Evolutionary conservation across 1,140 invertebrate species (phyloP).

Genomic region (Alviniconcha marisindica): DNA sequence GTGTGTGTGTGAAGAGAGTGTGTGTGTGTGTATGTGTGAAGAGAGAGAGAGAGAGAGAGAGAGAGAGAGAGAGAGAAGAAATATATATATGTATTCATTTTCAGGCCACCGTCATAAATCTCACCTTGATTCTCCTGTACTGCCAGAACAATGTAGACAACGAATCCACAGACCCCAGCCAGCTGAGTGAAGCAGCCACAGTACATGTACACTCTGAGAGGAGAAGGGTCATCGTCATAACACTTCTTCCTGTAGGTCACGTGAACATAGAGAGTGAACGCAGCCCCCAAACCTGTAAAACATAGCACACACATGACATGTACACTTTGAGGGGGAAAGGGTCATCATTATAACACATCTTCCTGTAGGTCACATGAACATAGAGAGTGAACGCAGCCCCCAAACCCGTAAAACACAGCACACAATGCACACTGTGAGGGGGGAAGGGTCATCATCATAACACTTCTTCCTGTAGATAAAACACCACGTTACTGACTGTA

Average conservation of each 20-base stretch:
- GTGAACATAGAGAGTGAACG: slow-evolving; percentile 55
- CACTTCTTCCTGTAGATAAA: too few relatives aligned
- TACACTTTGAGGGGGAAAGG: slow-evolving; percentile 42
- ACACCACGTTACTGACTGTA: too few relatives aligned
- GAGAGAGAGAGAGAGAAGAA: too few relatives aligned
- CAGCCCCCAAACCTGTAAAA: slow-evolving; percentile 56
- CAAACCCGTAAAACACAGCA: slow-evolving; percentile 52
- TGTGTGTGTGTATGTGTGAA: too few relatives aligned
- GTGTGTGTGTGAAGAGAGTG: too few relatives aligned
- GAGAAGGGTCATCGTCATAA: slow-evolving; percentile 43
- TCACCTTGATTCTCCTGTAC: slow-evolving; percentile 61
- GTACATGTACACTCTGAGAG: slow-evolving; percentile 58
- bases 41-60: too few relatives aligned
- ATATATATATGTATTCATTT: too few relatives aligned
- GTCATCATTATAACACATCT: slow-evolving; percentile 44
- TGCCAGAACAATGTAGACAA: slow-evolving; percentile 60
- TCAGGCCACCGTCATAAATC: background rate
- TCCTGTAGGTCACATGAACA: slow-evolving; percentile 57
- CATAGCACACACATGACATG: slow-evolving; percentile 42
- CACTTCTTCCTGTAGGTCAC: slow-evolving; percentile 50
- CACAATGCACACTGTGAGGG: too few relatives aligned
- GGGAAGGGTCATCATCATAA: too few relatives aligned
- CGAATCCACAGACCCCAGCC: slow-evolving; percentile 63
- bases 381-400: slow-evolving; percentile 55
- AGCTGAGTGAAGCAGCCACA: slow-evolving; percentile 64